Conservation (phyloP, 2,888 invertebrate species). For the Pollenia angustigena region DNA sequence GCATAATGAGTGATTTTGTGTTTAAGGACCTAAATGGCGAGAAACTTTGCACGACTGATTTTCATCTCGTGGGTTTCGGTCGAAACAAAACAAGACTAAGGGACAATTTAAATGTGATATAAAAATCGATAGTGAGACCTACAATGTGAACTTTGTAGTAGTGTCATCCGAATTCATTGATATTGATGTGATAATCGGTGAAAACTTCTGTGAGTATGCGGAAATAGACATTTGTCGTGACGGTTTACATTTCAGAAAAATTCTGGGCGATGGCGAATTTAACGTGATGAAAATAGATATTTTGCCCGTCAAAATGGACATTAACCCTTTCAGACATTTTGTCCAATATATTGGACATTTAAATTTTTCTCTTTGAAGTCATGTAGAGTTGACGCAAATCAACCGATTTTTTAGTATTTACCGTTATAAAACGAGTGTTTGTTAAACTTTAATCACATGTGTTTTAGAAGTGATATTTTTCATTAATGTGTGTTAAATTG, state of each 20-base stretch:
- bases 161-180: conserved; percentile 33
- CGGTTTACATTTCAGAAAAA: conserved; percentile 34
- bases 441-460: too few species aligned
- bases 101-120: conserved; percentile 20
- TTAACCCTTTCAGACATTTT: too few species aligned
- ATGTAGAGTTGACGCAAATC: too few species aligned
- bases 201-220: conserved; percentile 37
- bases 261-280: not conserved
- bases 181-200: conserved; percentile 33
- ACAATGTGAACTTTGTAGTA: conserved; percentile 20
- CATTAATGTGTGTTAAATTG: too few species aligned
- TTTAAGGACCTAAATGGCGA: conserved; percentile 5
- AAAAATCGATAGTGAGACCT: conserved; percentile 31
- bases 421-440: too few species aligned
- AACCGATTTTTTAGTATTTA: too few species aligned
- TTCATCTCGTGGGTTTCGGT: conserved; percentile 30
- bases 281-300: conserved; percentile 19
- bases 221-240: conserved; percentile 46
- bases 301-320: not conserved
- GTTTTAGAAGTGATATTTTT: too few species aligned
- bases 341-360: too few species aligned
- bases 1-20: conserved; percentile 3
- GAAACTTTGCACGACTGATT: conserved; percentile 7
- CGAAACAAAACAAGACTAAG: conserved; percentile 5
- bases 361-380: too few species aligned